Evolutionary conservation across 1,140 invertebrate genomes (phyloP).

Genomic region (Drosophila kepulauana): DNA sequence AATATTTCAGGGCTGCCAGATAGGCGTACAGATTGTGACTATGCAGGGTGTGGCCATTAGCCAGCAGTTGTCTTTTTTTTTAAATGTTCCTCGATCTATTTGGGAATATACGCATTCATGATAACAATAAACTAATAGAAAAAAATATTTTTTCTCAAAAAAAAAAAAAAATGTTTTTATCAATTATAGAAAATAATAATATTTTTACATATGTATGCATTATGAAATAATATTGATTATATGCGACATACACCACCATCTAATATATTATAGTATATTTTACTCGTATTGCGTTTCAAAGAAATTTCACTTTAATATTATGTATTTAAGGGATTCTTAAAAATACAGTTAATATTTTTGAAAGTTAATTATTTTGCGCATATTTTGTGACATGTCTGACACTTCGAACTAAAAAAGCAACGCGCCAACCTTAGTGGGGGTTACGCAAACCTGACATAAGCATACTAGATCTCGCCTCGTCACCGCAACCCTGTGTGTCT

Average conservation of each 20-base stretch:
- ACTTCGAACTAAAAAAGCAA: conserved; percentile 37
- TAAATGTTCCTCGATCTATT: conserved; percentile 2
- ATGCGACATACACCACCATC: no score
- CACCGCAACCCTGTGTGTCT: conserved; percentile 42
- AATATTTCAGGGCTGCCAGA: conserved; percentile 55
- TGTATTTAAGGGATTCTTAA: no score
- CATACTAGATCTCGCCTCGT: conserved; percentile 30
- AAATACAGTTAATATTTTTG: not conserved
- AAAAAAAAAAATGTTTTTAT: no score
- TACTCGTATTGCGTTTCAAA: no score
- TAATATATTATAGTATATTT: no score
- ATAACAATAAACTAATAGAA: not conserved
- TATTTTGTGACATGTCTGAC: conserved; percentile 13
- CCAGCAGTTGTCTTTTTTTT: conserved; percentile 21
- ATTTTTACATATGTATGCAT: not conserved
- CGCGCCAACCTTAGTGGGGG: conserved; percentile 46
- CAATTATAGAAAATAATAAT: not conserved
- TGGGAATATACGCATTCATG: not conserved
- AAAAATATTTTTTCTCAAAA: not conserved
- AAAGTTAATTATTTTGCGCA: not conserved
- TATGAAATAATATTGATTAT: not conserved
- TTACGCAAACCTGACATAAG: conserved; percentile 45
- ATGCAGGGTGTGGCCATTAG: conserved; percentile 46
- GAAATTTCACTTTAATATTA: no score
- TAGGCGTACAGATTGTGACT: conserved; percentile 15